Base-by-base conservation (phyloP, 1,140 invertebrate species). In the Tetragnatha versicolor region DNA sequence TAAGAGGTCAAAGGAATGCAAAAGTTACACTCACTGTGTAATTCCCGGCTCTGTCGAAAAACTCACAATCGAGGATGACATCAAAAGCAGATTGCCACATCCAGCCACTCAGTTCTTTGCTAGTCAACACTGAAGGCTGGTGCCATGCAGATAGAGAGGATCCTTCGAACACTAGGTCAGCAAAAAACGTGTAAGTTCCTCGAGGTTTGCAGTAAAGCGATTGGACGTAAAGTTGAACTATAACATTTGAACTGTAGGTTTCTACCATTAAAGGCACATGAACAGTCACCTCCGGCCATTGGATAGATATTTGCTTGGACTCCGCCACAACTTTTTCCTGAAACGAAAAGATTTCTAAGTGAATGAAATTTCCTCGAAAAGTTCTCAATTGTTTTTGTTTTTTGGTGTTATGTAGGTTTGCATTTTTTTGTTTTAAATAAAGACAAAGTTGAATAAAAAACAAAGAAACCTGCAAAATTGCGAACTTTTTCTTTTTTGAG, bases 211-310 rank as follows among this genome's bases (percentile, higher is more conserved):
- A 82, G 14, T 68, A 39, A 17, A 76, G 14, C 9, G 33, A 25
- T 12, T 58, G 33, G 17, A 76, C 31, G 42, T 75, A 78, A 12
- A 81, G 20, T 9, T 73, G 53, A 37, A 82, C 80, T 20, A 69
- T 61, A 14, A 81, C 80, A 58, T 82, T 68, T 20, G 80, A 81
- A 42, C 63, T 79, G 58, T 82, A 79, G 2, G 81, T 81, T 66
- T 82, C 81, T 42, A 82, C 80, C 49, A 81, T 51, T n/a, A 79
- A 76, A 65, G 81, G 81, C 9, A 82, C 81, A 65, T 82, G 81
- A 31, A 82, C 69, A 2, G 53, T 63, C n/a, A 81, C 80, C 47
- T 47, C 33, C 2, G 81, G 81, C 81, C 81, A 82, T 12, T 27
- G 39, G 39, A 81, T 76, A n/a, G 66, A 76, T 3, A 79, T 66